These are phyloP conservation scores for Xanthorhoe designata DNA, from an alignment of 2,888 invertebrate genomes.

Conservation along the genomic window DNA sequence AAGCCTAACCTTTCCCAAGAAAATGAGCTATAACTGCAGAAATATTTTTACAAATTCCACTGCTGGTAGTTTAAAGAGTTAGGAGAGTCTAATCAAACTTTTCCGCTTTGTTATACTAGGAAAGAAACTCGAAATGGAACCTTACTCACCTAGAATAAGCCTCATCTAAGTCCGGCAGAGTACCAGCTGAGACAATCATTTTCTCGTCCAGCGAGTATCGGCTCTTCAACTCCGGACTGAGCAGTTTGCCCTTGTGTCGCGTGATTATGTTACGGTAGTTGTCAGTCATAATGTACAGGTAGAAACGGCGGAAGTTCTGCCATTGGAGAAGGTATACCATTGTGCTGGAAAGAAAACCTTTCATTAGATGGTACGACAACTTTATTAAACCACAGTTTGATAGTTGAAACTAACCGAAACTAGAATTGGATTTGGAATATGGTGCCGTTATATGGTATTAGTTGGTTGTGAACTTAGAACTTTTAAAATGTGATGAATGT, in stretches of 20 bases:
- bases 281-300: constrained; percentile 96
- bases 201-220: constrained; percentile 90
- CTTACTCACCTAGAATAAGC: constrained; percentile 90
- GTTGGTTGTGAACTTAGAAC: too few relatives aligned
- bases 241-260: constrained; percentile 91
- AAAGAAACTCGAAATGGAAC: neutral
- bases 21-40: too few relatives aligned
- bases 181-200: constrained; percentile 94
- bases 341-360: constrained; percentile 84
- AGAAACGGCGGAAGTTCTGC: constrained; percentile 95
- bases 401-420: too few relatives aligned
- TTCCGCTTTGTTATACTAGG: too few relatives aligned
- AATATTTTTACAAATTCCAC: too few relatives aligned
- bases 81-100: too few relatives aligned
- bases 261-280: constrained; percentile 95
- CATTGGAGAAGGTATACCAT: constrained; percentile 93
- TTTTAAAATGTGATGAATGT: too few relatives aligned
- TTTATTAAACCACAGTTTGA: too few relatives aligned
- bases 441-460: too few relatives aligned
- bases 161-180: constrained; percentile 95
- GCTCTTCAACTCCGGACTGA: constrained; percentile 90
- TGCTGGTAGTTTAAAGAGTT: too few relatives aligned
- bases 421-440: too few relatives aligned
- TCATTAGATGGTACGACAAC: neutral
- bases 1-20: too few relatives aligned